Conservation (phyloP, 2,113 vertebrate genomes). For the Sus scrofa region T2T-Sscrofa CM000812.6:114868501-114869000, state of each 20-base stretch:
- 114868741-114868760: not conserved
- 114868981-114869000: too few relatives aligned
- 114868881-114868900: not conserved
- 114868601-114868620: constrained; percentile 42
- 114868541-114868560: not conserved
- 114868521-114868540: not conserved
- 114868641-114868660: constrained; percentile 13
- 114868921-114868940: too few relatives aligned
- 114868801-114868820: not conserved
- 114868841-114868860: not conserved
- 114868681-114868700: not conserved
- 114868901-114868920: constrained; percentile 1
- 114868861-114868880: not conserved
- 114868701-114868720: constrained; percentile 17
- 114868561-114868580: constrained; percentile 10
- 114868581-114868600: constrained; percentile 11
- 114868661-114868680: constrained; percentile 48
- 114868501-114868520: not conserved
- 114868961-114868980: too few relatives aligned
- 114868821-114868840: not conserved
- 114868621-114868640: constrained; percentile 50
- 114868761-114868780: not conserved
- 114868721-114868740: not conserved
- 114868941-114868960: too few relatives aligned
- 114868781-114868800: not conserved